Percentiles rank a stretch among this genome's conserved stretches.
Conservation (phyloP, 2,797 vertebrate species). For the Dendrocincla tyrannina region DNA sequence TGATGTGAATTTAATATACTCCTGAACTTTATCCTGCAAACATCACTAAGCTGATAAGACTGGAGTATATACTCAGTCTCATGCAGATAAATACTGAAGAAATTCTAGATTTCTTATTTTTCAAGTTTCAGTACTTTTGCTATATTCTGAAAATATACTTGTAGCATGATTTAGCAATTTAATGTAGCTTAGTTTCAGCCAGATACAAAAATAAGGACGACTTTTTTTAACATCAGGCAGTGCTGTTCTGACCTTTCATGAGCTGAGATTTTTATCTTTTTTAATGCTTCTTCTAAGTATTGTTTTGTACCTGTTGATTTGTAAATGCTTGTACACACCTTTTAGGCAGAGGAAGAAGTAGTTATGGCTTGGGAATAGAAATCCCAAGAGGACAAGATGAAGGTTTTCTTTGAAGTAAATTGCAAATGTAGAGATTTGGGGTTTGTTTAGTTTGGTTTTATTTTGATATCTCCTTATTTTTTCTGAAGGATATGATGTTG, state of each 20-base stretch:
- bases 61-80: not conserved
- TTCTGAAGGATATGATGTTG: conserved; percentile 89
- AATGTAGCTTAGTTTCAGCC: not conserved
- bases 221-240: not conserved
- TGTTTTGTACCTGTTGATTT: not conserved
- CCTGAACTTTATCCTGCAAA: not conserved
- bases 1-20: not conserved
- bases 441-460: not conserved
- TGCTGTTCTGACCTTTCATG: not conserved
- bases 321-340: not conserved
- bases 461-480: not conserved
- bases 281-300: not conserved
- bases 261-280: not conserved
- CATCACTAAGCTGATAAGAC: not conserved
- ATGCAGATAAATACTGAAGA: not conserved
- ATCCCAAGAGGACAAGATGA: not conserved
- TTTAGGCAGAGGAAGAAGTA: not conserved
- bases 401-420: not conserved
- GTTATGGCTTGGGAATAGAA: not conserved
- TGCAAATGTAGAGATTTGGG: not conserved
- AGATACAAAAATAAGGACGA: not conserved
- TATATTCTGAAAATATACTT: not conserved
- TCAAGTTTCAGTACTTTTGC: not conserved
- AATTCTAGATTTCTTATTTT: not conserved
- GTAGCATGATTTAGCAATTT: not conserved